Conservation (phyloP, 2,113 vertebrate genomes). For the Ceratotherium simum region DNA sequence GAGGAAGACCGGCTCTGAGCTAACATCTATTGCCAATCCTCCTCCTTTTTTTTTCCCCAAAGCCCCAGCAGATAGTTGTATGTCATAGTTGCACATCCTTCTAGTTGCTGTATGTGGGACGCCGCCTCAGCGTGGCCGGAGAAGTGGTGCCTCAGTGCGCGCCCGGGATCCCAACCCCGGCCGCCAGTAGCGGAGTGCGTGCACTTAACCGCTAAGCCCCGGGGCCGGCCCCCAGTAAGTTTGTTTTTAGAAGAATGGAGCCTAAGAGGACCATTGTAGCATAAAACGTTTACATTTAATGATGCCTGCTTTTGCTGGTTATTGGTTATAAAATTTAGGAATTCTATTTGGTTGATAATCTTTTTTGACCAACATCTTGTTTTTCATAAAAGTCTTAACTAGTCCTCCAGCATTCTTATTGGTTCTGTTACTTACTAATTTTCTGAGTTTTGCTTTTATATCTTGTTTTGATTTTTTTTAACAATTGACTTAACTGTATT, state of each 20-base stretch:
- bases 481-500: constrained; percentile 8
- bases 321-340: constrained; percentile 21
- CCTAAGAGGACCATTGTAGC: background rate
- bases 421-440: background rate
- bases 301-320: background rate
- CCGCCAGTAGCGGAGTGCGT: too few species aligned
- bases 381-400: constrained; percentile 21
- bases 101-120: too few species aligned
- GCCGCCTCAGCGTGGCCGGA: too few species aligned
- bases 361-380: background rate
- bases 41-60: too few species aligned
- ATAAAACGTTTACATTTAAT: background rate
- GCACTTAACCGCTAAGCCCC: too few species aligned
- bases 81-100: too few species aligned
- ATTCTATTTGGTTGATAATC: background rate
- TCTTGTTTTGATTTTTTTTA: background rate
- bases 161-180: too few species aligned
- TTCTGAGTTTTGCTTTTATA: constrained; percentile 17
- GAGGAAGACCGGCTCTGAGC: too few species aligned
- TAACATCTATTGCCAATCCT: too few species aligned
- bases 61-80: too few species aligned
- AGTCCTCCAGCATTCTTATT: background rate
- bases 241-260: constrained; percentile 24
- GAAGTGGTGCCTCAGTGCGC: too few species aligned
- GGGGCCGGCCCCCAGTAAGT: background rate